Percentiles rank a stretch among this genome's conserved stretches.
Conservation (phyloP, 2,888 invertebrate species). For the Carabus problematicus region DNA sequence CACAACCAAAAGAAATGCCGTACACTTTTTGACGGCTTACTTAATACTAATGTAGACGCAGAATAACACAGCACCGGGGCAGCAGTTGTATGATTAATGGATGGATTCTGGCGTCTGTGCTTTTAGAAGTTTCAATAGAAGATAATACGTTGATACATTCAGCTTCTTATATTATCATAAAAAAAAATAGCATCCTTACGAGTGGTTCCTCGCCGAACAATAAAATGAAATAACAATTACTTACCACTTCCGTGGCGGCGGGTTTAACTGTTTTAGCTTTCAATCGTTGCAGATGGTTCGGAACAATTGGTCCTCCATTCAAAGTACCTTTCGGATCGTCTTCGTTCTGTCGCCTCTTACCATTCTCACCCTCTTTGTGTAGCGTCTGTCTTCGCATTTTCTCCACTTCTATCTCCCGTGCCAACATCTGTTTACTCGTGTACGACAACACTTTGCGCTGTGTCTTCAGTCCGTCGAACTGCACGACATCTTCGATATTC, state of each 20-base stretch:
- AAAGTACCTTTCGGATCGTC: constrained; percentile 2
- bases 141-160: neutral
- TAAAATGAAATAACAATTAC: constrained; percentile 34
- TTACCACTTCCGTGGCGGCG: constrained; percentile 47
- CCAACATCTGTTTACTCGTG: constrained; percentile 78
- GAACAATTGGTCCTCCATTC: constrained; percentile 57
- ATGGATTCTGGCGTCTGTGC: neutral
- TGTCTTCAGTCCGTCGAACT: constrained; percentile 54
- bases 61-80: neutral
- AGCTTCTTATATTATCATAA: no score
- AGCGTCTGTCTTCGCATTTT: constrained; percentile 64
- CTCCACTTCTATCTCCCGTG: constrained; percentile 82
- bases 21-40: neutral
- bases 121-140: neutral
- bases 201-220: neutral
- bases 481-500: constrained; percentile 73
- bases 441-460: constrained; percentile 63
- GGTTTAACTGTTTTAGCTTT: constrained; percentile 63
- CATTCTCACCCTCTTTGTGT: constrained; percentile 38
- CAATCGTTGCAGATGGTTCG: constrained; percentile 76
- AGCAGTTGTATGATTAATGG: constrained; percentile 14
- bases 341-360: constrained; percentile 19
- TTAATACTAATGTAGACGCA: constrained; percentile 11
- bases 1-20: neutral
- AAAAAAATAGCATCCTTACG: neutral